Evolutionary conservation across 2,797 vertebrate species (phyloP).

Genomic region (Eulemur rubriventer): DNA sequence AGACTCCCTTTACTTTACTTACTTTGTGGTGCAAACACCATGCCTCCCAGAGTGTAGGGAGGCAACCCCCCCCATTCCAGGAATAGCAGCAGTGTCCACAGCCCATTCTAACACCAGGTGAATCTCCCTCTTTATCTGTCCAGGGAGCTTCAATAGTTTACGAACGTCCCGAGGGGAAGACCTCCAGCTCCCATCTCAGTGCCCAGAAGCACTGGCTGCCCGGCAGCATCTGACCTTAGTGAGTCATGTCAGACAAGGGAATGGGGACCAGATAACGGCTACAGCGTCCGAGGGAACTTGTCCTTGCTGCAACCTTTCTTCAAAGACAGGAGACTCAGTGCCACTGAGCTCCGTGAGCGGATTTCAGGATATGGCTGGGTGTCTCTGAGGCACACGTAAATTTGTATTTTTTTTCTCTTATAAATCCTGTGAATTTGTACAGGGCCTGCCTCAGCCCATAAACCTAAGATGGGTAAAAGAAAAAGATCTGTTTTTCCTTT

Average conservation of each 20-base stretch:
- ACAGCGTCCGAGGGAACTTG: accelerated
- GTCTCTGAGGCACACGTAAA: not conserved
- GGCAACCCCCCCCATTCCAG: not conserved
- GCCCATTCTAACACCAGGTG: not conserved
- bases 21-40: not conserved
- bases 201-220: not conserved
- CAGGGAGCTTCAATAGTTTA: not conserved
- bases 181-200: not conserved
- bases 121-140: not conserved
- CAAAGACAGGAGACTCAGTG: not conserved
- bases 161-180: not conserved
- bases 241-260: not conserved
- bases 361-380: not conserved
- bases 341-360: not conserved
- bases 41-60: no score
- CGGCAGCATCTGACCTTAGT: not conserved
- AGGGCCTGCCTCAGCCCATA: not conserved
- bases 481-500: not conserved
- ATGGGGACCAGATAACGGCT: not conserved
- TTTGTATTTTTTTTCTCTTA: not conserved
- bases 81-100: not conserved
- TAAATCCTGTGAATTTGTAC: not conserved
- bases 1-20: not conserved
- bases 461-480: not conserved
- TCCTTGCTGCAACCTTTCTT: not conserved